These are phyloP conservation scores for Noctua pronuba DNA, from an alignment of 2,888 invertebrate genomes.

Conservation along the genomic window DNA sequence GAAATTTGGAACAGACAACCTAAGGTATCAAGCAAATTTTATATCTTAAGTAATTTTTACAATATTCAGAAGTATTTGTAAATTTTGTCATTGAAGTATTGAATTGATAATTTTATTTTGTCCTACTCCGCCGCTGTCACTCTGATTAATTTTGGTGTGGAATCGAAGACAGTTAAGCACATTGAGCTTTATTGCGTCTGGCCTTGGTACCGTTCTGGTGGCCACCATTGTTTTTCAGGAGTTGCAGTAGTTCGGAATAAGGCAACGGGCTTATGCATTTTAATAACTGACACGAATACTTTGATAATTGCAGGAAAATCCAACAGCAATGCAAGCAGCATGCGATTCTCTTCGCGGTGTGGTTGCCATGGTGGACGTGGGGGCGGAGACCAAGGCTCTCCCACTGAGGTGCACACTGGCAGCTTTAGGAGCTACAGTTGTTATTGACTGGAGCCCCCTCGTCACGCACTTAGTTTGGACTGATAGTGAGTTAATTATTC, in stretches of 20 bases:
- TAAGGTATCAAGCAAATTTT: neutral
- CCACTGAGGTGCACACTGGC: conserved; percentile 81
- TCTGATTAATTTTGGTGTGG: neutral
- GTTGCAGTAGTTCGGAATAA: neutral
- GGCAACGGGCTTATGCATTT: neutral
- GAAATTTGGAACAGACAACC: neutral
- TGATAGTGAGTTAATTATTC: conserved; percentile 82
- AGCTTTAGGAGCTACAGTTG: conserved; percentile 83
- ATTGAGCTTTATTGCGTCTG: neutral
- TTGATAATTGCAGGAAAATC: conserved; percentile 45
- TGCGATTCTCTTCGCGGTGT: conserved; percentile 78
- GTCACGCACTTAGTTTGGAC: conserved; percentile 86
- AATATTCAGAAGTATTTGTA: neutral
- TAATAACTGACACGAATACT: neutral
- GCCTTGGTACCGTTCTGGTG: neutral
- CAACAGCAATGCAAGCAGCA: conserved; percentile 53
- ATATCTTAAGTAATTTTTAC: neutral
- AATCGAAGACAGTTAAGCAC: neutral
- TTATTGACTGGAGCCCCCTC: conserved; percentile 81
- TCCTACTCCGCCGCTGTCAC: neutral
- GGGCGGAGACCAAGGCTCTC: conserved; percentile 77
- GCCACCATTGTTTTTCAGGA: neutral
- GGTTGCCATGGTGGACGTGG: conserved; percentile 84
- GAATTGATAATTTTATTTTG: neutral
- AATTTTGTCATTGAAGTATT: neutral